Evolutionary conservation across 1,140 invertebrate genomes (phyloP).

Genomic region (Drosophila pruinosa): DNA sequence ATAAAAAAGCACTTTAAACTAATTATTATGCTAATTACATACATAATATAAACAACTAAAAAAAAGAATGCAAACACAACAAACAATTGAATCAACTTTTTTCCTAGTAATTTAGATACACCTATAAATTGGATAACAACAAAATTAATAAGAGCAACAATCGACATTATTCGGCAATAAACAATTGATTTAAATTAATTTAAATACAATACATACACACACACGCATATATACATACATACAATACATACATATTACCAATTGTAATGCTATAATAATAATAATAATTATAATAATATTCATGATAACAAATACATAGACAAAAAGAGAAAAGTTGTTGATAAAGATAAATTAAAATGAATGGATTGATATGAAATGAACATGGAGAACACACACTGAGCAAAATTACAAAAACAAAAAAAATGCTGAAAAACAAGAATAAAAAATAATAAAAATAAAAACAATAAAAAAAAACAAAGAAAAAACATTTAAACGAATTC

Average conservation of each 20-base stretch:
- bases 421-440: conserved; percentile 38
- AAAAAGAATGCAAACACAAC: conserved; percentile 44
- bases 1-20: conserved; percentile 61
- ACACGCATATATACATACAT: conserved; percentile 60
- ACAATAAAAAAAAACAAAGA: conserved; percentile 18
- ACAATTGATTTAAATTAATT: conserved; percentile 41
- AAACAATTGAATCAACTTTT: conserved; percentile 10
- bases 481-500: conserved; percentile 40
- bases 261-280: conserved; percentile 24
- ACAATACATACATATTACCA: conserved; percentile 35
- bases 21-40: conserved; percentile 61
- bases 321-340: conserved; percentile 29
- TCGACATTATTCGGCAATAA: background rate
- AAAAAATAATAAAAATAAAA: conserved; percentile 38
- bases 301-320: conserved; percentile 57
- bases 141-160: conserved; percentile 9
- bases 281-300: conserved; percentile 54
- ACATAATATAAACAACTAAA: conserved; percentile 16
- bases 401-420: conserved; percentile 45
- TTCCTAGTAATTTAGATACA: conserved; percentile 18
- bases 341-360: conserved; percentile 63
- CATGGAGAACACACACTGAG: conserved; percentile 24
- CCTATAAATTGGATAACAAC: conserved; percentile 6
- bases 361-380: conserved; percentile 55
- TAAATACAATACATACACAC: conserved; percentile 17